Base-by-base conservation (phyloP, 2,797 vertebrate species). In the Peromyscus eremicus region DNA sequence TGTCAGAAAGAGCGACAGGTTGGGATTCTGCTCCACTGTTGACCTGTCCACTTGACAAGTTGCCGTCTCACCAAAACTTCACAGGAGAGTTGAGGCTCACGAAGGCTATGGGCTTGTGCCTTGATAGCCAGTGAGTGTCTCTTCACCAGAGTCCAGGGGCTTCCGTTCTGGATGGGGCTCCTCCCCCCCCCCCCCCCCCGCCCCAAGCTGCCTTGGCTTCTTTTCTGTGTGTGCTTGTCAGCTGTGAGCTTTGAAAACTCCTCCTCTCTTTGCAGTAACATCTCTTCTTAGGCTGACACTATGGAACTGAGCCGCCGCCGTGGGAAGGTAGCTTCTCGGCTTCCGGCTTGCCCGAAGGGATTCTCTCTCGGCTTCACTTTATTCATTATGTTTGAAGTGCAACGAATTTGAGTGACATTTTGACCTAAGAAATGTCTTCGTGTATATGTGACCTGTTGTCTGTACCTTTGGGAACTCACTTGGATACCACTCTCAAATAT, bases 351-450 rank as follows among this genome's bases (percentile, higher is more conserved):
- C 23, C 43, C 13, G 4, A 46, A 75, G 25, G 40, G 75, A 23
- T 25, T 27, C 43, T 27, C 73, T 37, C 12, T 93, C 37, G 12
- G 71, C 19, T 88, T 92, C 37, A 90, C 83, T 96, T 92, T 86
- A 17, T 62, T 90, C 92, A 90, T 91, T 32, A 76, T 68, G 89
- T 23, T 49, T 29, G 49, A 82, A 55, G 5, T 91, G 49, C 37
- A 87, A 83, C 0, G 11, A 92, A 79, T 57, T 17, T n/a, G 5
- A 76, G 19, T 87, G 75, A 76, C 40, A 10, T 64, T 49, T 32
- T 8, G 40, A 49, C 57, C 43, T 37, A 0, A 40, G 75, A 82
- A 77, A 46, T 43, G 16, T 73, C 81, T 55, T 75, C n/a, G 17
- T 14, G 93, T 57, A 9, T 27, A 5, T 55, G 52, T 75, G 6